phyloP scores from a whole-genome alignment of 2,797 vertebrate species.

The Enteromius treurensis region DNA sequence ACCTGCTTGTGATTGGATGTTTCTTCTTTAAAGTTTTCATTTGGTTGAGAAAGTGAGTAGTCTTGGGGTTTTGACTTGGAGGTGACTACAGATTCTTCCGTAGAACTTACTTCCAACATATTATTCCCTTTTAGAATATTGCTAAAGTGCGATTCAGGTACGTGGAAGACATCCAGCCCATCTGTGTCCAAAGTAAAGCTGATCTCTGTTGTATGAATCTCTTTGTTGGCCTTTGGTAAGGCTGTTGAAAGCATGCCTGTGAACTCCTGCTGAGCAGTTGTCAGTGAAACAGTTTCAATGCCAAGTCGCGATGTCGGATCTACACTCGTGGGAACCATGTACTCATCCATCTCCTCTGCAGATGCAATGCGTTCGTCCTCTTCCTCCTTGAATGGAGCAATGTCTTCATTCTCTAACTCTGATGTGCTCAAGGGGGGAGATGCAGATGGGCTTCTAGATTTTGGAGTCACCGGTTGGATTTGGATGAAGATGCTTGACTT shows the following conservation, averaged over 20 bases:
- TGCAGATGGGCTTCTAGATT: not conserved
- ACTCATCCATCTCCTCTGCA: conserved; percentile 37
- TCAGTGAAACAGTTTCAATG: conserved; percentile 18
- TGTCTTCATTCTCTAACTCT: conserved; percentile 37
- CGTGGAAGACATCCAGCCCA: not conserved
- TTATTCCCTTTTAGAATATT: conserved; percentile 7
- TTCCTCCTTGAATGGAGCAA: conserved; percentile 28
- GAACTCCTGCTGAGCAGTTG: conserved; percentile 42
- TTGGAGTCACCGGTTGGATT: not conserved
- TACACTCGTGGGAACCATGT: conserved; percentile 19
- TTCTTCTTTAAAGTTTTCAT: conserved; percentile 2
- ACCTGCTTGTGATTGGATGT: not conserved
- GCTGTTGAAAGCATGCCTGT: conserved; percentile 26
- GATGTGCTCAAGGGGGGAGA: conserved; percentile 14
- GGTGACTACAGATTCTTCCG: not conserved
- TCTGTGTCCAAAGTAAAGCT: conserved; percentile 18
- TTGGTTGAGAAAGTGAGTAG: conserved; percentile 17
- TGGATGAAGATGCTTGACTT: conserved; percentile 24
- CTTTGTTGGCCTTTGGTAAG: conserved; percentile 32
- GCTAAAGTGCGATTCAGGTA: conserved; percentile 14
- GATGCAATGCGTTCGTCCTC: conserved; percentile 19
- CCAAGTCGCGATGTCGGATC: conserved; percentile 30
- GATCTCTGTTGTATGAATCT: conserved; percentile 32
- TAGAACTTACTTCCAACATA: not conserved
- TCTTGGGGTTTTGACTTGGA: not conserved